Evolutionary conservation across 37 sponge, comb jelly and placozoan genomes (phyloP), one percentile per base, ranked within the genome.

Genomic region (Trichoplax adhaerens): DNA sequence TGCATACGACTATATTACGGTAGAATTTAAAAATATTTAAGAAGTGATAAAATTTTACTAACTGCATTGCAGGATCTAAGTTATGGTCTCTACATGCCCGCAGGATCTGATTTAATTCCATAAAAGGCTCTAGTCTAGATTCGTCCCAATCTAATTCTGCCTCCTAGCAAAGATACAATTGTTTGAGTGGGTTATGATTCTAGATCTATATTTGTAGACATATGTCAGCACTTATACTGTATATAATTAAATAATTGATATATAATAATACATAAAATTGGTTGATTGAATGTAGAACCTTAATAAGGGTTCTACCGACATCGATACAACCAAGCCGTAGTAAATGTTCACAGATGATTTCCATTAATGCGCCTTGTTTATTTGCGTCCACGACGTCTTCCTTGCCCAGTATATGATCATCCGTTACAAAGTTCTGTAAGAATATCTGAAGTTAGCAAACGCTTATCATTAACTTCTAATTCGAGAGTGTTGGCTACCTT

Each of bases 251-350:
- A 29, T 29, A 29, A 29, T 29, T 70, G 5, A 74, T 46, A 70
- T 52, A 74, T 52, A 66, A 52, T 46, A 29, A 50, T 49, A 55
- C 49, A 49, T 52, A 8, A 71, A n/a, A 12, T 50, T 69, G 0
- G 10, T 67, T 67, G 12, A 10, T 48, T n/a, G 12, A 8, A 12
- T 10, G 69, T 12, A 8, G 7, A 5, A 84, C 85, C 69, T 84
- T 57, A 1, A 81, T 66, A 1, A 87, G 4, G 1, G 53, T 71
- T 71, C 81, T 80, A 51, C 81, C 90, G 56, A 89, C 73, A 52
- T 81, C 90, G 60, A 89, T 69, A n/a, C 77, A 79, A 5, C 90
- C 90, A 56, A 85, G 87, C n/a, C 86, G 48, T 52, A 89, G 75
- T 47, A 89, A 78, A 65, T 89, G 90, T 71, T 89, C 86, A 73